Evolutionary conservation across 2,113 vertebrate species (phyloP).

Genomic region (Ciconia maguari): DNA sequence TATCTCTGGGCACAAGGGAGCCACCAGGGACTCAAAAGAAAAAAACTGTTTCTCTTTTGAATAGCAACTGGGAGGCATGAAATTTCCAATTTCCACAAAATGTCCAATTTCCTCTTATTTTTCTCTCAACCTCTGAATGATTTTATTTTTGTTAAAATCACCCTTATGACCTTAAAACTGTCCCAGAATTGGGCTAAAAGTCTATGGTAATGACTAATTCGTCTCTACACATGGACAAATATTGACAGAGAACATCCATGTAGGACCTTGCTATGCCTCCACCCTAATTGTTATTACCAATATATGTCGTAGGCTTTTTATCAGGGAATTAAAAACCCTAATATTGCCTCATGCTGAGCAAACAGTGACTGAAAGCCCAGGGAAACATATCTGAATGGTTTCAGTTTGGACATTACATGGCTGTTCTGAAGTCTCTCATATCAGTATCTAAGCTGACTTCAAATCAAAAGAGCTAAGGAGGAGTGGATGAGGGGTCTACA

Average conservation of each 20-base stretch:
- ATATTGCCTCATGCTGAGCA: neutral
- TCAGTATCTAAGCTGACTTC: neutral
- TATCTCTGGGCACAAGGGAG: neutral
- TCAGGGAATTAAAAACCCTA: neutral
- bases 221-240: neutral
- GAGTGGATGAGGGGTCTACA: neutral
- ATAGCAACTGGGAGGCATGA: fast-evolving
- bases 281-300: neutral
- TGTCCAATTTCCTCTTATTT: neutral
- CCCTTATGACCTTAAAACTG: neutral
- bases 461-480: neutral
- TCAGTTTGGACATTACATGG: neutral
- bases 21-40: neutral
- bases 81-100: neutral
- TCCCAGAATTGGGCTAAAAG: neutral
- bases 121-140: neutral
- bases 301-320: neutral
- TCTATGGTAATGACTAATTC: neutral
- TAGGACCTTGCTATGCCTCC: neutral
- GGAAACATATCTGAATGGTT: neutral
- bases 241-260: neutral
- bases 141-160: neutral
- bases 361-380: neutral
- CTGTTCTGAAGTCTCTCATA: neutral
- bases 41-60: neutral